Conservation (phyloP, 2,113 vertebrate genomes). For the Melanotaenia duboulayi region DNA sequence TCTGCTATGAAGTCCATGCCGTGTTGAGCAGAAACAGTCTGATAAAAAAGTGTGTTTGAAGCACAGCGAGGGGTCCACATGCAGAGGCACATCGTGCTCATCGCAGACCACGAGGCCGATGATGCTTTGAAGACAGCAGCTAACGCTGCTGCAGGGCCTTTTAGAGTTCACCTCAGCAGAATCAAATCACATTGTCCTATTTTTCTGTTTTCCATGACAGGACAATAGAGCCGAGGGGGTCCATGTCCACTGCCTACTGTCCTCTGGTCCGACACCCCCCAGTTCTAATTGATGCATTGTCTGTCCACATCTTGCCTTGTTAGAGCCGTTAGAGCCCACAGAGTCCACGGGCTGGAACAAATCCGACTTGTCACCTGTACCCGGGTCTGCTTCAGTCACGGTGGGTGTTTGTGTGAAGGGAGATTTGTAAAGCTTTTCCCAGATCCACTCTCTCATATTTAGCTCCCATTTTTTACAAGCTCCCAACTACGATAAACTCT, state of each 20-base stretch:
- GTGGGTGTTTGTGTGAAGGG: background rate
- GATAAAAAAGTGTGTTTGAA: background rate
- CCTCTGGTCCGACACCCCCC: slow-evolving; percentile 15
- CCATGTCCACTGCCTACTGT: slow-evolving; percentile 22
- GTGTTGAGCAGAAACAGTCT: background rate
- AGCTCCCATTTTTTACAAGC: background rate
- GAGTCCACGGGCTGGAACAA: slow-evolving; percentile 38
- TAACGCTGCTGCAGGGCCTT: slow-evolving; percentile 8
- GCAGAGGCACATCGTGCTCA: slow-evolving; percentile 16
- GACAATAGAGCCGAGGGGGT: slow-evolving; percentile 39
- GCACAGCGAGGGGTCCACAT: background rate
- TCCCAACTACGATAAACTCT: background rate
- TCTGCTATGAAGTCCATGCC: background rate
- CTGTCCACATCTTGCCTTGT: slow-evolving; percentile 39
- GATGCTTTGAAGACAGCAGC: slow-evolving; percentile 2
- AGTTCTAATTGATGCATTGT: slow-evolving; percentile 69
- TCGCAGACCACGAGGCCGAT: background rate
- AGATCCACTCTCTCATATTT: background rate
- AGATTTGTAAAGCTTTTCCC: background rate
- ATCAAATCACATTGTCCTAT: slow-evolving; percentile 50
- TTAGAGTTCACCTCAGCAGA: slow-evolving; percentile 50
- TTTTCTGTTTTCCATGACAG: slow-evolving; percentile 24
- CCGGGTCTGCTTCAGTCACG: background rate
- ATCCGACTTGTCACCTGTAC: slow-evolving; percentile 54
- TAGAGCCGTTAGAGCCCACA: slow-evolving; percentile 46